Conservation (phyloP, 1,140 invertebrate species). For the Ceratina australensis region DNA sequence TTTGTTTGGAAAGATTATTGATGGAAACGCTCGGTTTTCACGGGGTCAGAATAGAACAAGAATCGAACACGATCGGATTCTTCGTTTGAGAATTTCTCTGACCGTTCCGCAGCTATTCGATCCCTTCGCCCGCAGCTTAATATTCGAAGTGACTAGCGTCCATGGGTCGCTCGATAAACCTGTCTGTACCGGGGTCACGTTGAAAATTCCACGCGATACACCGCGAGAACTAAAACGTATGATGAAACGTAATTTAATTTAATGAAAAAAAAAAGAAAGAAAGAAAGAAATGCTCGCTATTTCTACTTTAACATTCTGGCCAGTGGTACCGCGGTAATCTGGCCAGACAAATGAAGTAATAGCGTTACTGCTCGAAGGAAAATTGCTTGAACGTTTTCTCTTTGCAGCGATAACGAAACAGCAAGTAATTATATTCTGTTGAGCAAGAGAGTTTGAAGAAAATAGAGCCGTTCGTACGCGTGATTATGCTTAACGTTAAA, state of each 20-base stretch:
- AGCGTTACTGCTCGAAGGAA: too few species aligned
- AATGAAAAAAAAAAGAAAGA: neutral
- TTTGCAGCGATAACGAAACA: too few species aligned
- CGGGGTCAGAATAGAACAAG: neutral
- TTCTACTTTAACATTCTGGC: too few species aligned
- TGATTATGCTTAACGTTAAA: neutral
- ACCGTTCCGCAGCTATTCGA: conserved; percentile 10
- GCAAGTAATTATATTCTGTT: too few species aligned
- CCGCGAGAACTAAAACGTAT: neutral
- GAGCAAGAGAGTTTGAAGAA: neutral
- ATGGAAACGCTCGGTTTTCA: conserved; percentile 11
- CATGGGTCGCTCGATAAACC: neutral
- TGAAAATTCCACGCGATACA: neutral
- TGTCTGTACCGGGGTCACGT: neutral
- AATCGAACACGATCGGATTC: neutral
- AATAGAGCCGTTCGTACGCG: conserved; percentile 15
- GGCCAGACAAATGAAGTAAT: too few species aligned
- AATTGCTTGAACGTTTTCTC: too few species aligned
- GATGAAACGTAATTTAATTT: neutral
- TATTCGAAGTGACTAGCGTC: neutral
- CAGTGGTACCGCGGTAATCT: too few species aligned
- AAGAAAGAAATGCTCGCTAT: too few species aligned
- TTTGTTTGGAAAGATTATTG: conserved; percentile 24
- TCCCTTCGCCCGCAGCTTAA: neutral
- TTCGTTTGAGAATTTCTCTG: conserved; percentile 29